Evolutionary conservation across 2,113 vertebrate genomes (phyloP).

Genomic region (Arvicanthis niloticus): DNA sequence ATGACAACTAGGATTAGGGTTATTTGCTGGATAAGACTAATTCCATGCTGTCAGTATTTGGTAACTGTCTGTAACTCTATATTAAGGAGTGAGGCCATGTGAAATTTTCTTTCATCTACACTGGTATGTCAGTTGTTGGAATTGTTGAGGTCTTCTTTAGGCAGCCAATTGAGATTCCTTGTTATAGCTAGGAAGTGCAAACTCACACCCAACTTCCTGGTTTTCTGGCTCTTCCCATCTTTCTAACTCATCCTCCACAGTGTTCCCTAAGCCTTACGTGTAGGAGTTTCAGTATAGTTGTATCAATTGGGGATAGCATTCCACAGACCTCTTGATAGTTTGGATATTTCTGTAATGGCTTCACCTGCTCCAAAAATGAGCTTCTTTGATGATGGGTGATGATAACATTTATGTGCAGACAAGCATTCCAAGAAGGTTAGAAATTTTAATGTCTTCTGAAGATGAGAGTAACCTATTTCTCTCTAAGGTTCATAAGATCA

Average conservation of each 20-base stretch:
- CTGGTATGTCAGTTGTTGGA: background rate
- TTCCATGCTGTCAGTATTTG: background rate
- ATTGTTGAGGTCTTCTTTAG: background rate
- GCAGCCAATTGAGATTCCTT: background rate
- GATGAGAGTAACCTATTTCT: background rate
- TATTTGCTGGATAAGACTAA: background rate
- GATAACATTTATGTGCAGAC: no score
- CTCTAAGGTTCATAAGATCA: background rate
- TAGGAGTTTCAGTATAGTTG: background rate
- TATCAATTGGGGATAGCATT: background rate
- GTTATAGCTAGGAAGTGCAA: background rate
- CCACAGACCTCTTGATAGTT: background rate
- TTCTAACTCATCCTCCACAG: background rate
- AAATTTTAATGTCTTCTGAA: background rate
- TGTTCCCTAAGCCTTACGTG: background rate
- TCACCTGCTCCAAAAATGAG: background rate
- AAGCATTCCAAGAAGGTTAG: background rate
- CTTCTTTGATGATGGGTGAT: background rate
- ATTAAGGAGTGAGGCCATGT: background rate
- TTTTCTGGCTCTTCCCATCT: background rate
- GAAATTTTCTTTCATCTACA: background rate
- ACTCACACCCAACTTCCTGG: background rate
- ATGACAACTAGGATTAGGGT: background rate
- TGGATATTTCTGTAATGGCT: background rate
- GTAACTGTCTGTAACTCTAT: background rate